Percentiles rank a stretch among this genome's conserved stretches.
Evolutionary conservation across 2,797 vertebrate species (phyloP).

Genomic region (Mionectes olivaceus): DNA sequence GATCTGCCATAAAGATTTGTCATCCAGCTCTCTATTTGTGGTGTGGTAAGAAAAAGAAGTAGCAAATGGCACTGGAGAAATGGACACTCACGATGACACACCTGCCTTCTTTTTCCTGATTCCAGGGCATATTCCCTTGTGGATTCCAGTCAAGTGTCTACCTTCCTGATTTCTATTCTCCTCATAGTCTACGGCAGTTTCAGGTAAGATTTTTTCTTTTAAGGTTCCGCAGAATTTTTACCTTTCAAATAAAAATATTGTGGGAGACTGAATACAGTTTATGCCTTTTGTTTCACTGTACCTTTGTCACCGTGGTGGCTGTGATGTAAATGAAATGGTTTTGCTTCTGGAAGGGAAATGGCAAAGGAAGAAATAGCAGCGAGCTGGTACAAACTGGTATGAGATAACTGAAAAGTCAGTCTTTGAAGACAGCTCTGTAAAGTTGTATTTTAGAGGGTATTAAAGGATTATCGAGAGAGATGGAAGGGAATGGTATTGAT

Average conservation of each 20-base stretch:
- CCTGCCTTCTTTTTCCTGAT: slow-evolving; percentile 18
- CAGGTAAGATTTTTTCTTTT: slow-evolving; percentile 85
- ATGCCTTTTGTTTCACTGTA: neutral
- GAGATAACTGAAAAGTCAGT: neutral
- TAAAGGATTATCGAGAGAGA: neutral
- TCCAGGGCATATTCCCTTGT: slow-evolving; percentile 98
- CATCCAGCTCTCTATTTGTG: neutral
- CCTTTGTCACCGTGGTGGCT: neutral
- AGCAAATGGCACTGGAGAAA: neutral
- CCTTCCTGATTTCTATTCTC: slow-evolving; percentile 99
- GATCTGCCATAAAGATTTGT: neutral
- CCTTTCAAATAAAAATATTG: neutral
- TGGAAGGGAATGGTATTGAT: rapidly evolving
- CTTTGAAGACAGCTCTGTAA: neutral
- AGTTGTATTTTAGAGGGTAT: neutral
- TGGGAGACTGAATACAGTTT: neutral
- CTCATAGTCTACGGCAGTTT: slow-evolving; percentile 99
- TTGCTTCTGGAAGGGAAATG: neutral
- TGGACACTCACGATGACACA: neutral
- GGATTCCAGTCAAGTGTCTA: slow-evolving; percentile 99
- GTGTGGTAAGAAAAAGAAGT: neutral
- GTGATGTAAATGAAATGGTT: neutral
- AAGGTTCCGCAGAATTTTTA: neutral
- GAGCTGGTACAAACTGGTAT: neutral
- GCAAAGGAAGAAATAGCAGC: neutral